Percentiles rank a stretch among this genome's conserved stretches.
These are phyloP conservation scores for Schizaphis graminum DNA, from an alignment of 2,888 invertebrate genomes.

Conservation along the genomic window DNA sequence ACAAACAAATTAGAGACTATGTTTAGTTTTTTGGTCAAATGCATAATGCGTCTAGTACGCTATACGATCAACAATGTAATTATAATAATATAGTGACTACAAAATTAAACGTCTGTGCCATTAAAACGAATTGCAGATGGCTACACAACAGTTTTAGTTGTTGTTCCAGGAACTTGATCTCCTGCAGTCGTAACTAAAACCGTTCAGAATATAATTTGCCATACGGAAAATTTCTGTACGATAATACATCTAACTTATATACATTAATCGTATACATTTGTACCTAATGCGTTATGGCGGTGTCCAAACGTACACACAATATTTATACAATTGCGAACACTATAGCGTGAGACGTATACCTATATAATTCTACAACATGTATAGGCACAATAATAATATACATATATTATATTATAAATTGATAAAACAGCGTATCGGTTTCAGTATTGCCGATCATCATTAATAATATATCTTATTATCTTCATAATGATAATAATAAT, in stretches of 20 bases:
- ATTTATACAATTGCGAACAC: neutral
- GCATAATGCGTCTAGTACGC: neutral
- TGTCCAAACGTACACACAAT: neutral
- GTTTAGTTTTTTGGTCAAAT: constrained; percentile 14
- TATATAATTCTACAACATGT: neutral
- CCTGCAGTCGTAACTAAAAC: constrained; percentile 4
- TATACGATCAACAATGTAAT: neutral
- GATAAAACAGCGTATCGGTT: neutral
- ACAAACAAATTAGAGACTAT: neutral
- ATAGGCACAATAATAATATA: neutral
- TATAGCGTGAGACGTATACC: neutral
- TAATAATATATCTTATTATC: neutral
- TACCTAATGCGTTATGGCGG: neutral
- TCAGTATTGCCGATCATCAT: neutral
- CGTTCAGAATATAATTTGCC: neutral
- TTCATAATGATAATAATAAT: neutral
- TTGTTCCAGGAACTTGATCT: neutral
- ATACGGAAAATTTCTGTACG: neutral
- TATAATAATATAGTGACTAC: neutral
- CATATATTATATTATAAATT: neutral
- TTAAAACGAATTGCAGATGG: constrained; percentile 18
- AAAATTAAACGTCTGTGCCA: neutral
- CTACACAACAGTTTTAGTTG: neutral
- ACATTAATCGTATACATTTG: neutral
- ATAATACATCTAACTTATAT: neutral